Evolutionary conservation across 2,113 vertebrate species (phyloP), one percentile per base, ranked within the genome.

Genomic region (Loxodonta africana): DNA sequence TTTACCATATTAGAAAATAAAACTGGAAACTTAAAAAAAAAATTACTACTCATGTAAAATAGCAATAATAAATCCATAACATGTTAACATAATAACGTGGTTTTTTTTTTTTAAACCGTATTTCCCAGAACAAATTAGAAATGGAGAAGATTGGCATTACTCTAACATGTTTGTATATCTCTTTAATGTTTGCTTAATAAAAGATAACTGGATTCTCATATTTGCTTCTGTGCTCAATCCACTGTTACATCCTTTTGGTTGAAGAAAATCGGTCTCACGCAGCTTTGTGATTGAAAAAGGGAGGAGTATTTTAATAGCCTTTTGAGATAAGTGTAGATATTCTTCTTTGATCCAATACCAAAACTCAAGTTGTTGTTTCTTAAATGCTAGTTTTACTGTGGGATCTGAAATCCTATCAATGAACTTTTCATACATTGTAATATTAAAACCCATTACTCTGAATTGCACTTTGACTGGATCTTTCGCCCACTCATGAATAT

Each of bases 101-200:
- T 63, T 82, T 88, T 37, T 37, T 37, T 37, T 37, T 37, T 37
- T 37, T 77, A 85, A 89, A 73, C 23, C 82, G 21, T 26, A 57
- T 86, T 95, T 93, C 86, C 81, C 28, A 21, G 33, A 95, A 69
- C 57, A 86, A 95, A 86, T 53, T 86, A 95, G 44, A 86, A 93
- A 28, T 84, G 57, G 86, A 93, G 86, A 60, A 89, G 57, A 82
- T 1, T 18, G 91, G 46, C 71, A 73, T 90, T 65, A n/a, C 63
- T 91, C 81, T 88, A 7, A 57, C 30, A 69, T 82, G 1, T 48
- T n/a, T 90, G 33, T 17, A 77, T 6, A 41, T 90, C 33, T 60
- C 25, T 63, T 76, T n/a, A 88, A 17, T 88, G 26, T 92, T 67
- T 93, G n/a, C 51, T 96, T 87, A 46, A 83, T 60, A 44, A 57